Base-by-base conservation (phyloP, 2,797 vertebrate species). In the Ibycter americanus region DNA sequence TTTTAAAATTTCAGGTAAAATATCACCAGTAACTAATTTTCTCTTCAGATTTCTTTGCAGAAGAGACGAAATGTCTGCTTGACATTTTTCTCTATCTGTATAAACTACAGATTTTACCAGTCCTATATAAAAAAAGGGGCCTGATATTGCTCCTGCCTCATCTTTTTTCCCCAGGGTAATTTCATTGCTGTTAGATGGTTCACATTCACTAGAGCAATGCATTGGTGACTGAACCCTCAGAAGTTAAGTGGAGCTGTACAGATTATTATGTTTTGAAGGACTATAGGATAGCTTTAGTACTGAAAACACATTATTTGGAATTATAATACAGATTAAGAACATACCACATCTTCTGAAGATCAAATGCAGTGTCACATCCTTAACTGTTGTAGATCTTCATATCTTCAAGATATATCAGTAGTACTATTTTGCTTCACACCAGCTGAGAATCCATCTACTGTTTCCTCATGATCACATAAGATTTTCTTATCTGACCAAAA, bases 401-500 rank as follows among this genome's bases (percentile, higher is more conserved):
- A 61, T 72, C 36, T 74, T 76, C 36, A 56, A 52, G 63, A 58
- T 66, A n/a, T 12, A 59, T 84, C 47, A 62, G 34, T 66, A 63
- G 21, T 36, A 44, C 19, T 62, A 34, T 63, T 79, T 47, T 46
- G 31, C 47, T 87, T 88, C 49, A 62, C 13, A 56, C 23, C 23
- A 79, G 36, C 42, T 91, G 83, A 88, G 73, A 94, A 88, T 94
- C 42, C 77, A 95, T 47, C 51, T 52, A n/a, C 54, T 80, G 5
- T 66, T 87, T 90, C 40, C 46, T 76, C 62, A 22, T 42, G 51
- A 85, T 92, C 87, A 77, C 18, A 3, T 71, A 70, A 63, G 59
- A 76, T 56, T 94, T 96, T 88, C 87, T 96, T 96, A 90, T 90
- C 87, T 95, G 85, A 65, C 44, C 36, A 70, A 79, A 94, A 91